Evolutionary conservation across 2,113 vertebrate genomes (phyloP).

Genomic region (Poeciliopsis turrubarensis): DNA sequence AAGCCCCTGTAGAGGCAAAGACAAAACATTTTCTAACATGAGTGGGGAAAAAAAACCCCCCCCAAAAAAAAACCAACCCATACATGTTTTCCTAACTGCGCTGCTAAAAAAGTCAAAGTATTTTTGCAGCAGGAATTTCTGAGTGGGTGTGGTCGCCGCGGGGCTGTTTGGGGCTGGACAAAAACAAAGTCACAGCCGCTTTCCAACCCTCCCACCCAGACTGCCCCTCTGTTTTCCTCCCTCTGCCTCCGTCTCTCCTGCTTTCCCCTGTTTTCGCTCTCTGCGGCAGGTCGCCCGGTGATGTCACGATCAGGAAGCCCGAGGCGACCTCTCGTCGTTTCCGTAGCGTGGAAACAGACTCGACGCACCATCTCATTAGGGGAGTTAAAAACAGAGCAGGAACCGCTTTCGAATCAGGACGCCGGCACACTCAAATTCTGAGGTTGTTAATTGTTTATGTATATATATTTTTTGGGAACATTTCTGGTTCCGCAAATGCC

Average conservation of each 20-base stretch:
- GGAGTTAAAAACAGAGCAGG: conserved; percentile 4
- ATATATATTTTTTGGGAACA: background rate
- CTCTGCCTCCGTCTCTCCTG: conserved; percentile 22
- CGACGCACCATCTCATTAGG: conserved; percentile 31
- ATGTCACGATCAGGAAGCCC: conserved; percentile 54
- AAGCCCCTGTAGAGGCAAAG: background rate
- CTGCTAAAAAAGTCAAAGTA: conserved; percentile 57
- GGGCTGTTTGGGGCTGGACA: conserved; percentile 62
- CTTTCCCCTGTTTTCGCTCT: conserved; percentile 41
- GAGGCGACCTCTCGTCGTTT: conserved; percentile 40
- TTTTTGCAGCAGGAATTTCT: conserved; percentile 72
- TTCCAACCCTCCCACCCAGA: conserved; percentile 51
- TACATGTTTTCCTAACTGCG: conserved; percentile 27
- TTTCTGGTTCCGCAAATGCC: conserved; percentile 17
- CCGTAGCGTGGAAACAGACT: conserved; percentile 46
- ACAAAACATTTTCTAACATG: background rate
- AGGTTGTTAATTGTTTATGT: no score
- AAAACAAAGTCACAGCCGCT: conserved; percentile 65
- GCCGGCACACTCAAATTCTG: background rate
- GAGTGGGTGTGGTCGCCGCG: conserved; percentile 71
- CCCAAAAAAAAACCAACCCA: background rate
- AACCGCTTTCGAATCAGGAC: background rate
- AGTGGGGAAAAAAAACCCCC: background rate
- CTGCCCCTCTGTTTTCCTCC: conserved; percentile 17
- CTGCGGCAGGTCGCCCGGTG: conserved; percentile 38